Evolutionary conservation across 2,797 vertebrate species (phyloP), one percentile per base, ranked within the genome.

Genomic region (Coilia nasus): DNA sequence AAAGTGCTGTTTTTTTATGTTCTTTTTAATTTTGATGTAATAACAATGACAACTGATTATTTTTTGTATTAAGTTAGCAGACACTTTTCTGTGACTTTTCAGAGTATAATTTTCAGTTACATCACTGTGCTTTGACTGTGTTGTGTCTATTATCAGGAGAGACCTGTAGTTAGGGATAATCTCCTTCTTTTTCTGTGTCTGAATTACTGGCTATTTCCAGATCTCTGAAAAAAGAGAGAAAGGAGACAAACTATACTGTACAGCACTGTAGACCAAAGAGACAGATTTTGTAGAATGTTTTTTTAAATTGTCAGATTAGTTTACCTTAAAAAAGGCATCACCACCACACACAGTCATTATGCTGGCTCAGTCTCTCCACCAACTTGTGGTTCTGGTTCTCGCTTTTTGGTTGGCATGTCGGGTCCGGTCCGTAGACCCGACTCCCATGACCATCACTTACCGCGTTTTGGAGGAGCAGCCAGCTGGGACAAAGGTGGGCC

Each of bases 391-490:
- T 28, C 87, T 86, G 47, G 28, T 88, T 85, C 62, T 90, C 82
- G 54, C 62, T 84, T 75, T 93, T 86, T 90, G 83, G 82, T 84
- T 92, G n/a, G 85, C 67, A 86, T 89, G 87, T 6, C 84, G 82
- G 14, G 84, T 85, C 83, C 57, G 62, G 21, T 85, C 89, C 85
- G 84, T 88, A 2, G 93, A 93, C 87, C 86, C 86, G 0, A 88
- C 90, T 35, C 90, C 93, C 0, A 84, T 91, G 62, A 93, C 91
- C 5, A 83, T 95, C 86, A 92, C 92, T 87, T 98, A 97, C 93
- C 95, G 89, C 1, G 93, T 98, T 56, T 91, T 91, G 67, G 98
- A 99, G 92, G 97, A 99, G 93, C 96, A 97, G 88, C 95, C 93
- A 0, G 82, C 87, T 0, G 97, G 96, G 17, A 97, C 97, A 0